Base-by-base conservation (phyloP, 2,113 vertebrate genomes). In the Grammomys surdaster region DNA sequence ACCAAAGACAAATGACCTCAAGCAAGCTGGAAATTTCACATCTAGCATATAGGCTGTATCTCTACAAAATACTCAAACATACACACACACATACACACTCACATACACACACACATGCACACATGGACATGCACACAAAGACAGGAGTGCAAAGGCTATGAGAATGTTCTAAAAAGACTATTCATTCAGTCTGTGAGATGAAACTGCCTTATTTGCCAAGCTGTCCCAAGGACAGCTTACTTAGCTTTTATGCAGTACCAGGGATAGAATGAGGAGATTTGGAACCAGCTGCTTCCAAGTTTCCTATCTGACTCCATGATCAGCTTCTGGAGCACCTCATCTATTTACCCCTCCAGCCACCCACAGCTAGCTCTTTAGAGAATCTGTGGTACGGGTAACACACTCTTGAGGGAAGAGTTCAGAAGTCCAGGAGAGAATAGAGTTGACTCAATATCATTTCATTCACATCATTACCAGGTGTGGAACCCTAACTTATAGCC, bases 21-120 rank as follows among this genome's bases (percentile, higher is more conserved):
- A 77, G 14, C 28, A 94, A 91, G 65, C 51, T 48, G 40, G 54
- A 58, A 84, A 89, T 93, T 92, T 91, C 46, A 91, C 43, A 81
- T 81, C 43, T 69, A 54, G 65, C 26, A 92, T 56, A 78, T n/a
- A 89, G 28, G 28, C 80, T 93, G 75, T 7, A 54, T 22, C 82
- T 94, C 65, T 70, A 76, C 60, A 70, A 95, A 96, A 90, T 72
- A 60, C 11, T 40, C 19, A 69, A 14, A 14, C 31, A 67, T 5
- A 67, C 11, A 67, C 63, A 65, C 26, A 63, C 22, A 63, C 19
- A 56, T 3, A 56, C 56, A 58, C 69, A 36, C 33, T 48, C 58
- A 24, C n/a, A 6, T 9, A 28, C 36, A 43, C 28, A 24, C 22
- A 46, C 6, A 22, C 22, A 63, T 4, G 2, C 60, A 22, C 1